Evolutionary conservation across 2,113 vertebrate species (phyloP), one percentile per base, ranked within the genome.

Genomic region (Tragelaphus strepsiceros): DNA sequence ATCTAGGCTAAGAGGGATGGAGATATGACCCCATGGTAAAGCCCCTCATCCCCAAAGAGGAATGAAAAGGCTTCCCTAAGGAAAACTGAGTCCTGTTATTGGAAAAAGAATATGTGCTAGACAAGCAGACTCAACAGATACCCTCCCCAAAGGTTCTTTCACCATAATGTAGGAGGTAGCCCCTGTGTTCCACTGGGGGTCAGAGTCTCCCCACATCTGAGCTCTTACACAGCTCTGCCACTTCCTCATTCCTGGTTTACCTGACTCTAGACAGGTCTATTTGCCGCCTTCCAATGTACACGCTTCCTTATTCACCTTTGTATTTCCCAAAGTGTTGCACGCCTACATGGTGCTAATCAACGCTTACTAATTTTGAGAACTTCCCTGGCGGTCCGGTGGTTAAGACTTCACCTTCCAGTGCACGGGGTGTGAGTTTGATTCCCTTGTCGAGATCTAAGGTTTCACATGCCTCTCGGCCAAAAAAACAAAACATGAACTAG

Each of bases 21-120:
- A 90, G 89, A 90, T 88, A 8, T 82, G 82, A n/a, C 82, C 17
- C 83, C 51, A 0, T 81, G 92, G 58, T 1, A 83, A 88, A 94
- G 67, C 83, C 92, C 93, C 88, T 26, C 1, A 96, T 94, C 77
- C 71, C 46, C 71, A 53, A 82, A 81, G 90, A 93, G 30, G 90
- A 92, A 62, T 21, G 0, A 85, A 89, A 7, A 53, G 1, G 67
- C 56, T 49, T 35, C 32, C 61, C 8, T 26, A 71, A 17, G 87
- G 39, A 51, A 90, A 24, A 46, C 21, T 2, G 7, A 78, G 24
- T 35, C 30, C 53, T 58, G 59, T 78, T 85, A 19, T 4, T 54
- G 14, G n/a, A 62, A 77, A 54, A 62, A 35, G n/a, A 53, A 39
- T 13, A 9, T 35, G 15, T 51, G 32, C 43, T 80, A 13, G 43